Base-by-base conservation (phyloP, 1,140 invertebrate genomes). In the Drosophila tsacasi region DNA sequence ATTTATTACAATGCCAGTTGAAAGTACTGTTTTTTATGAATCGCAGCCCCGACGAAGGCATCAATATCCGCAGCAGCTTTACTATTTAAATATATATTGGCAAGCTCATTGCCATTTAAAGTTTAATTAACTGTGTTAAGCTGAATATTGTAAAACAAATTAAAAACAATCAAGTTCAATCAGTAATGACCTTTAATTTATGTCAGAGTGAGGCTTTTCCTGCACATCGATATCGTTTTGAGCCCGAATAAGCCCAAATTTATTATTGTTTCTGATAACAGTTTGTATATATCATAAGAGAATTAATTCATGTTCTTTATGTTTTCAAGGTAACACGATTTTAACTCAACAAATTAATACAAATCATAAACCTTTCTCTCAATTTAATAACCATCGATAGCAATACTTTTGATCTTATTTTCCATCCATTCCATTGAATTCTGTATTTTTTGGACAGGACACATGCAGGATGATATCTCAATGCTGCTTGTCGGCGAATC, bases 31-130 rank as follows among this genome's bases (percentile, higher is more conserved):
- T 30, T 21, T 5, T 46, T 21, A 21, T 47, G 32, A 37, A 7
- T n/a, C 37, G 6, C 55, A 59, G 60, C 13, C 21, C 19, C 23
- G 23, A n/a, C 37, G 21, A 27, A 30, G n/a, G 21, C 4, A 40
- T 40, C 15, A 40, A 64, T 30, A 32, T 27, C 23, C 25, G 35
- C 61, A 15, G 5, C 23, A 5, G 25, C 8, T 35, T 59, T 46
- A 66, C 59, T 46, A 65, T 65, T 58, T 15, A 15, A 55, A 55
- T 30, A 25, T 25, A 54, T 1, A 30, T 8, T 10, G n/a, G n/a
- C 52, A 55, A 17, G 5, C 49, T 50, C 25, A 30, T n/a, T 50
- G 17, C 9, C 17, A 27, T 19, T 32, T 15, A 10, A n/a, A 9
- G 49, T 10, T n/a, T 19, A 19, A 54, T 19, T 54, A 7, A 32